Evolutionary conservation across 2,888 invertebrate species (phyloP), one percentile per base, ranked within the genome.

Genomic region (Polyploca ridens): DNA sequence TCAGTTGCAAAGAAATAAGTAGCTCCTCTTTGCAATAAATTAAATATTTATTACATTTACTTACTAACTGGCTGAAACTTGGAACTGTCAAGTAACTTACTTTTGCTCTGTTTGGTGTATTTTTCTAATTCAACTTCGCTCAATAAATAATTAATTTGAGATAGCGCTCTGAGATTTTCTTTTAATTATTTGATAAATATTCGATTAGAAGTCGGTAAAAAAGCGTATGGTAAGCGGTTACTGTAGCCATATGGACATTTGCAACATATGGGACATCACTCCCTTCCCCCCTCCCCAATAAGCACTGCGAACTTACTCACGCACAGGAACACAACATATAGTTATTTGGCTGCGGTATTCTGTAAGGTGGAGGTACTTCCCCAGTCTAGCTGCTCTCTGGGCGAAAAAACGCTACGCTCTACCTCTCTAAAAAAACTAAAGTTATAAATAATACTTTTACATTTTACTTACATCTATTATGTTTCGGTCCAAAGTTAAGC

Each of bases 1-100:
- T 54, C 54, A 54, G 19, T 54, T 54, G 19, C 54, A 54, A 54
- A 7, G 19, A 54, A 54, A 54, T 19, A 54, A 54, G 16, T 54
- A 54, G 54, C 19, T 54, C 4, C 54, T 14, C 10, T 19, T 19
- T 54, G 54, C 54, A 8, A 19, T 19, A 19, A 19, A 54, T 54
- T 19, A 54, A 54, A 54, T 54, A 54, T 54, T 54, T 54, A 54
- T 16, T 10, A 10, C 19, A 19, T 54, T 54, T 19, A 54, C 54
- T 54, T 54, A 19, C 54, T 27, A 27, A 19, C 54, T 54, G 19
- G 16, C 16, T 54, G 54, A 54, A 54, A 19, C 19, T 54, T 54
- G 54, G 54, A 19, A 54, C 54, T 10, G 54, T 54, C 54, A 54
- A 19, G 16, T 19, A 54, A 54, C 19, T 54, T 19, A 54, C 16